Evolutionary conservation across 2,113 vertebrate species (phyloP).

Genomic region (Scartelaos histophorus): DNA sequence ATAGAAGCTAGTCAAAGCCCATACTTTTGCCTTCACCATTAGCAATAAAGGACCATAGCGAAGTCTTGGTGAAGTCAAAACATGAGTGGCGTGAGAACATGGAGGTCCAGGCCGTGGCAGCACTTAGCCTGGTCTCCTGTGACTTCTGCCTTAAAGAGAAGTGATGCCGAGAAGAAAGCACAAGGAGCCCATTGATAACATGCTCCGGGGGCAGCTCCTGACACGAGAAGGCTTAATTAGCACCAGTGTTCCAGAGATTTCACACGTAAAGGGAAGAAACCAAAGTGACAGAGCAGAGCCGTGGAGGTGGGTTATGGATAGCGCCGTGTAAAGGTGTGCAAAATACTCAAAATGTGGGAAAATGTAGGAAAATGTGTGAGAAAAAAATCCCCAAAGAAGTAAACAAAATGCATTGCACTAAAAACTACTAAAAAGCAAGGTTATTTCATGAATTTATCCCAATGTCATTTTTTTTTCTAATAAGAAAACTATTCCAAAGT

Average conservation of each 20-base stretch:
- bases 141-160: slow-evolving; percentile 36
- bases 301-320: slow-evolving; percentile 25
- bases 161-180: slow-evolving; percentile 32
- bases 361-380: too few relatives aligned
- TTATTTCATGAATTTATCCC: too few relatives aligned
- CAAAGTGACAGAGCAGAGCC: slow-evolving; percentile 32
- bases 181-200: slow-evolving; percentile 31
- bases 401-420: too few relatives aligned
- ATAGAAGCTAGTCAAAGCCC: slow-evolving; percentile 20
- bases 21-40: slow-evolving; percentile 26
- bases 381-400: too few relatives aligned
- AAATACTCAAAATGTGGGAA: too few relatives aligned
- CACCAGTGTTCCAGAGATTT: slow-evolving; percentile 22
- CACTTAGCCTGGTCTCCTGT: slow-evolving; percentile 28
- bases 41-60: slow-evolving; percentile 30
- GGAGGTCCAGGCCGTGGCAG: slow-evolving; percentile 15
- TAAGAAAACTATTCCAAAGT: too few relatives aligned
- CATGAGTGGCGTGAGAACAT: slow-evolving; percentile 45
- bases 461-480: too few relatives aligned
- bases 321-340: not conserved
- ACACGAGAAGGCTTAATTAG: slow-evolving; percentile 54
- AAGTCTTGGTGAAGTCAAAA: slow-evolving; percentile 35
- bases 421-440: too few relatives aligned
- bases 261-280: slow-evolving; percentile 19
- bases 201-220: slow-evolving; percentile 19